A percentile compares a stretch with the other conserved stretches of the same genome.
These are phyloP conservation scores for Solenodon paradoxus DNA, from an alignment of 2,113 vertebrate species.

Conservation along the genomic window DNA sequence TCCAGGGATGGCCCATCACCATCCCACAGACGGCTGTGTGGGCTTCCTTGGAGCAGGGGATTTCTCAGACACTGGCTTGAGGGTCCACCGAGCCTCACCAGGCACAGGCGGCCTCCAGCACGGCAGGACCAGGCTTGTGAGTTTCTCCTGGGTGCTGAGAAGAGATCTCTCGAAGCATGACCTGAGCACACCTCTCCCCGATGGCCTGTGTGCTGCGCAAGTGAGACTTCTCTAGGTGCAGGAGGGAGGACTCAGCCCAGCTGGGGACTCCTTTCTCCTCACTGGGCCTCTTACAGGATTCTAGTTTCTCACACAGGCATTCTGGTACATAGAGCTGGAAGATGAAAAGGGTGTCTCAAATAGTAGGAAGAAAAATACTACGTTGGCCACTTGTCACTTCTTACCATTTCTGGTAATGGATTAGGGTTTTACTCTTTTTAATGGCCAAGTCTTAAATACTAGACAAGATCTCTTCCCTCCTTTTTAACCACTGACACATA, in stretches of 20 bases:
- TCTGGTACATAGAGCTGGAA: neutral
- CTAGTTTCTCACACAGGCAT: neutral
- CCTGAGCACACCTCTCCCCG: neutral
- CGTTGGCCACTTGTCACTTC: neutral
- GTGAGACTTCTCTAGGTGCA: neutral
- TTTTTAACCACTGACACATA: neutral
- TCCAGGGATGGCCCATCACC: neutral
- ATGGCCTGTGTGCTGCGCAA: neutral
- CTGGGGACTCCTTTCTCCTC: neutral
- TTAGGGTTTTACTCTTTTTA: neutral
- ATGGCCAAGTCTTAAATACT: neutral
- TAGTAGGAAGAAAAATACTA: neutral
- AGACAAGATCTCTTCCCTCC: neutral
- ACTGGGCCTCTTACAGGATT: rapidly evolving
- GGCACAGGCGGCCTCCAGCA: rapidly evolving
- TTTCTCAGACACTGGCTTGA: neutral
- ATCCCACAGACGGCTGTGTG: neutral
- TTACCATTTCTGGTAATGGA: neutral
- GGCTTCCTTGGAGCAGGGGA: neutral
- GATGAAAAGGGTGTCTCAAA: neutral
- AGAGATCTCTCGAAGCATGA: neutral
- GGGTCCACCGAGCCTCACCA: neutral
- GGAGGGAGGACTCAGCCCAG: no score
- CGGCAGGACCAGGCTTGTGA: neutral
- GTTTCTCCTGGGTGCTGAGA: neutral